A percentile compares a stretch with the other conserved stretches of the same genome.
Conservation (phyloP, 2,113 vertebrate species). For the Phalacrocorax pelagicus region DNA sequence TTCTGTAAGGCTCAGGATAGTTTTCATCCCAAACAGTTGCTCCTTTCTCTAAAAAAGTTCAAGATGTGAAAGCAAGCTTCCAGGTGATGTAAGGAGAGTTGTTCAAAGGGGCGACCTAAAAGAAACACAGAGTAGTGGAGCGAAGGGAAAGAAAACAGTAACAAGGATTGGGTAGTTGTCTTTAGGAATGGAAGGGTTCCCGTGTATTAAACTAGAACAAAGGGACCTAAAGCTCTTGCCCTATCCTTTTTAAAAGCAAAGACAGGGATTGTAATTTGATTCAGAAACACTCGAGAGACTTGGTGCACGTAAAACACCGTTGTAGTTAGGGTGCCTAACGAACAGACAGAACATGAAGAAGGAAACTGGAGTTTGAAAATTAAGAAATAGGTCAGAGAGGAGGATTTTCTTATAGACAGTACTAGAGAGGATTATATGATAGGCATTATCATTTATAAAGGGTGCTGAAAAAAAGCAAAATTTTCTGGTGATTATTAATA, state of each 20-base stretch:
- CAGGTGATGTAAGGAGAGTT: neutral
- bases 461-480: neutral
- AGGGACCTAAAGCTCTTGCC: neutral
- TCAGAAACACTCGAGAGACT: neutral
- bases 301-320: fast-evolving
- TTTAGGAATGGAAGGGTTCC: neutral
- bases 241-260: neutral
- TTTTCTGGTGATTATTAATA: neutral
- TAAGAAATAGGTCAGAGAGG: neutral
- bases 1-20: neutral
- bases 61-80: neutral
- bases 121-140: neutral
- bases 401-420: neutral
- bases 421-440: neutral
- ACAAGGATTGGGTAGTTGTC: neutral
- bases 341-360: neutral
- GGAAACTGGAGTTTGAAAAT: neutral
- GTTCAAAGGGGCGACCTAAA: neutral
- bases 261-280: neutral
- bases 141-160: neutral
- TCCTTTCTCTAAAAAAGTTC: neutral
- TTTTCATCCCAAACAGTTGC: neutral
- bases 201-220: neutral
- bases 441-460: neutral
- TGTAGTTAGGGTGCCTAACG: neutral